These are phyloP conservation scores for Oreochromis niloticus DNA, from an alignment of 2,113 vertebrate species.

Conservation along the genomic window DNA sequence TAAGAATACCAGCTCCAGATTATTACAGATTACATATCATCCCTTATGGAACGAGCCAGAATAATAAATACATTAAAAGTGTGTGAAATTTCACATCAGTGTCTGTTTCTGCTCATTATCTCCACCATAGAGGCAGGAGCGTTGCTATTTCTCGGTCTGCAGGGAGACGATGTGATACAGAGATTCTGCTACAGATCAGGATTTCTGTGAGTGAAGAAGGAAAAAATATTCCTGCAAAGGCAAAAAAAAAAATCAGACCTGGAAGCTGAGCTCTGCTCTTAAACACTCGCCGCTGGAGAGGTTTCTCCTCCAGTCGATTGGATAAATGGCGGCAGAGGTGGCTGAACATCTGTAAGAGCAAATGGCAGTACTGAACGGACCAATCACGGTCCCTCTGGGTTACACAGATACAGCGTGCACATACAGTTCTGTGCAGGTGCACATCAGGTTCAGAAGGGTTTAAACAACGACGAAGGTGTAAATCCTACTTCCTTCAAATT, in stretches of 20 bases:
- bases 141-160: background rate
- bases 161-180: background rate
- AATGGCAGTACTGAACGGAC: background rate
- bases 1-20: background rate
- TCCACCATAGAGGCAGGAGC: background rate
- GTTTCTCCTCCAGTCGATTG: background rate
- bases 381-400: background rate
- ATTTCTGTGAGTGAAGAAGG: background rate
- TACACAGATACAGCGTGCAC: background rate
- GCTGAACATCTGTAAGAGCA: background rate
- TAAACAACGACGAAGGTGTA: background rate
- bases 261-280: background rate
- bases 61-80: background rate
- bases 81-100: background rate
- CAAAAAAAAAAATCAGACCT: too few species aligned
- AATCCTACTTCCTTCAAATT: background rate
- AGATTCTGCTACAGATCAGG: background rate
- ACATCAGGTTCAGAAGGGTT: background rate
- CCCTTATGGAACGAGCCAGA: background rate
- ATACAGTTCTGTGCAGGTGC: background rate
- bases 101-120: background rate
- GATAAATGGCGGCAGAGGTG: accelerated
- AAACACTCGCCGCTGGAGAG: background rate
- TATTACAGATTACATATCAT: background rate
- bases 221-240: background rate